Conservation (phyloP, 2,113 vertebrate species). For the Dipodomys merriami region DNA sequence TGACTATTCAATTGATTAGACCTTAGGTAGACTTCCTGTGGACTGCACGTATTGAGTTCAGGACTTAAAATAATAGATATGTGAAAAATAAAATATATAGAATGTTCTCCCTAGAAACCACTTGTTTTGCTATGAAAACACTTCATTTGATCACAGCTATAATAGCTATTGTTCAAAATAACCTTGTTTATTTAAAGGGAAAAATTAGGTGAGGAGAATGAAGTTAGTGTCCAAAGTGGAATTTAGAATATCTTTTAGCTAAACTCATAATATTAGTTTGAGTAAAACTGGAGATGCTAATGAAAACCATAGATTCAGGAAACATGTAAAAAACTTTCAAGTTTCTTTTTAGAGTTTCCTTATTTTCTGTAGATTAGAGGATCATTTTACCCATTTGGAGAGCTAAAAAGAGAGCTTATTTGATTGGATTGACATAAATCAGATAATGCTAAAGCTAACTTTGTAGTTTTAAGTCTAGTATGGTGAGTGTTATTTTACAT, state of each 20-base stretch:
- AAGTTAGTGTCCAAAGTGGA: background rate
- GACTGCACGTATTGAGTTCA: background rate
- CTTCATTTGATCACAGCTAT: background rate
- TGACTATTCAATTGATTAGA: background rate
- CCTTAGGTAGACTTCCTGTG: background rate
- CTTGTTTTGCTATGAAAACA: background rate
- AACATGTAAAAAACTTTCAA: background rate
- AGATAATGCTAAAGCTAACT: background rate
- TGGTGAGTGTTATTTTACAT: background rate
- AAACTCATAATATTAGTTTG: background rate
- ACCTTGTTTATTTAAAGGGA: background rate
- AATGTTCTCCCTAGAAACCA: background rate
- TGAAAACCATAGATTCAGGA: background rate
- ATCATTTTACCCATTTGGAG: background rate
- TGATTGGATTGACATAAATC: background rate
- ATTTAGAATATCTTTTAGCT: background rate
- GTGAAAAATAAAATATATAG: slow-evolving; percentile 18
- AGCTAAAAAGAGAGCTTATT: slow-evolving; percentile 4
- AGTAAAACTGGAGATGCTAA: background rate
- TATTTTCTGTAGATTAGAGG: background rate
- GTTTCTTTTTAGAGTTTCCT: background rate
- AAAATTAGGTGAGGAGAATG: slow-evolving; percentile 8
- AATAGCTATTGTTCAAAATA: background rate
- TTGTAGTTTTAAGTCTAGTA: background rate
- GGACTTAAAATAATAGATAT: background rate